Evolutionary conservation across 2,888 invertebrate genomes (phyloP), one percentile per base, ranked within the genome.

Genomic region (Eumerus sabulonum): DNA sequence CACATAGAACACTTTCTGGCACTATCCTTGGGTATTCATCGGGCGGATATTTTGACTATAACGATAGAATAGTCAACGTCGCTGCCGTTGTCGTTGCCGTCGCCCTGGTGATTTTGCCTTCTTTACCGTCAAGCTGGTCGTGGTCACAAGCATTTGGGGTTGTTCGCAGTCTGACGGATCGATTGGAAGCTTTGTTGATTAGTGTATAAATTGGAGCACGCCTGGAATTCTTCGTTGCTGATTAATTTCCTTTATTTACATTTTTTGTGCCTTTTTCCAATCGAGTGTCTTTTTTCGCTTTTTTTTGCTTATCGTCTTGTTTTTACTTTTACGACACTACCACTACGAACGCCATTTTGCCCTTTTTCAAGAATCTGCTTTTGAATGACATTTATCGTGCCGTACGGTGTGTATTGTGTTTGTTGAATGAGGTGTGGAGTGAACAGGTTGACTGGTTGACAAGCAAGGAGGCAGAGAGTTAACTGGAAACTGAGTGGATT

Each of bases 321-420:
- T 72, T 81, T 76, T 72, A 67, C 62, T 68, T 64, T 54, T 73
- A 70, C 57, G 38, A 73, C 77, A 76, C 76, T 72, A 72, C 76
- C 63, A 84, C 76, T 76, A 82, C 83, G 82, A 84, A 85, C 85
- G 84, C 85, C 85, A 85, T 85, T 84, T 85, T 85, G 83, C 85
- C 85, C 84, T 85, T 85, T 85, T 84, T 82, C 74, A 68, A 73
- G 67, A 70, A 82, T 82, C 66, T 48, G 67, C 79, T 84, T 83
- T 76, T 4, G 17, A 67, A 27, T 84, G 84, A 83, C 84, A 83
- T 83, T 84, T 76, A 82, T 82, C 81, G 42, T 40, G 18, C 27
- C 14, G 47, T 79, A 42, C 74, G 47, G 72, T 81, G 50, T 76
- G 38, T 60, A 50, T 63, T 72, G 72, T 74, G 62, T 71, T 67